Evolutionary conservation across 1,140 invertebrate species (phyloP).

Genomic region (Hormaphis cornu): DNA sequence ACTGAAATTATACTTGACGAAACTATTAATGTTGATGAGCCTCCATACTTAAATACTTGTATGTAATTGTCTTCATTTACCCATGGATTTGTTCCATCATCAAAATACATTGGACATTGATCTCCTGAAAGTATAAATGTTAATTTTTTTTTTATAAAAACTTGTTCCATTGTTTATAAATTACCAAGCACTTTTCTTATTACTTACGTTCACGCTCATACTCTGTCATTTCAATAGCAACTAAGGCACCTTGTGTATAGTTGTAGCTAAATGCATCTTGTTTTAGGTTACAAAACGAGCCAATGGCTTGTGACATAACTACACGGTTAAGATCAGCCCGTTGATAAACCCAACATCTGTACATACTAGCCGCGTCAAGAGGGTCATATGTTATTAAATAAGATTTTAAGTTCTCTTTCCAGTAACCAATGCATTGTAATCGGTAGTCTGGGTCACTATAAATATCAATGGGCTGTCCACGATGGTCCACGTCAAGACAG

Average conservation of each 20-base stretch:
- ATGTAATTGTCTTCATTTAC: slow-evolving; percentile 17
- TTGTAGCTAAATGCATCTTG: slow-evolving; percentile 84
- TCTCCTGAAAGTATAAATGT: slow-evolving; percentile 52
- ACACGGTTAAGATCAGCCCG: slow-evolving; percentile 84
- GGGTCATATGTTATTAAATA: slow-evolving; percentile 95
- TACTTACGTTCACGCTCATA: slow-evolving; percentile 77
- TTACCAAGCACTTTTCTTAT: slow-evolving; percentile 31
- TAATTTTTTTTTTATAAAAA: background rate
- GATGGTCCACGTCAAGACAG: slow-evolving; percentile 89
- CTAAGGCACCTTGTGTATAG: slow-evolving; percentile 80
- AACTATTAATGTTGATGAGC: background rate
- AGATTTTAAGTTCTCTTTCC: slow-evolving; percentile 96
- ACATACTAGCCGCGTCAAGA: slow-evolving; percentile 88
- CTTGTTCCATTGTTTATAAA: background rate
- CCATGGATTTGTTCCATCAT: slow-evolving; percentile 84
- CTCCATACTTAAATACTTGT: slow-evolving; percentile 29
- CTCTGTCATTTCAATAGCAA: slow-evolving; percentile 80
- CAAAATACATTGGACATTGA: slow-evolving; percentile 89
- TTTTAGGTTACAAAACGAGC: slow-evolving; percentile 78
- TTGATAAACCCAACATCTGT: slow-evolving; percentile 95
- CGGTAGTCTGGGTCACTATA: slow-evolving; percentile 93
- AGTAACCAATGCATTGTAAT: slow-evolving; percentile 95
- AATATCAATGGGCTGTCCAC: slow-evolving; percentile 84
- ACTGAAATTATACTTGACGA: background rate
- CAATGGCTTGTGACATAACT: slow-evolving; percentile 80